Percentiles rank a stretch among this genome's conserved stretches.
These are phyloP conservation scores for Biston betularia DNA, from an alignment of 2,888 invertebrate genomes.

Conservation along the genomic window DNA sequence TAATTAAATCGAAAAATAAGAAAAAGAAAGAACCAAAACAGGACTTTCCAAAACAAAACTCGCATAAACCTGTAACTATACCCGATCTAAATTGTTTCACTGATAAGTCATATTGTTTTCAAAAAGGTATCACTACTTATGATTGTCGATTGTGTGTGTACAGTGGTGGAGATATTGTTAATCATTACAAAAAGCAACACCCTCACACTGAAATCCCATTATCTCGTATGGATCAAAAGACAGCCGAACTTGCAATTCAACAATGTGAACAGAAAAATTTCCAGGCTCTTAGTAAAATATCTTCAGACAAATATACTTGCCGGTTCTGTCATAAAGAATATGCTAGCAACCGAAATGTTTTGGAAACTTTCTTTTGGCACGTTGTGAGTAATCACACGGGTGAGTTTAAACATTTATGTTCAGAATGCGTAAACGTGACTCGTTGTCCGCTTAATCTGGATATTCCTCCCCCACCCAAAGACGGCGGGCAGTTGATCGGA, in stretches of 20 bases:
- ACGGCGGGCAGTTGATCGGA: slow-evolving; percentile 79
- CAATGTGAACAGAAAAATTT: slow-evolving; percentile 80
- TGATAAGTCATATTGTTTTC: slow-evolving; percentile 78
- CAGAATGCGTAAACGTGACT: slow-evolving; percentile 80
- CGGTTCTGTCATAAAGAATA: slow-evolving; percentile 78
- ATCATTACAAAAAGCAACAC: slow-evolving; percentile 89
- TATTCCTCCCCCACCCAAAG: slow-evolving; percentile 76
- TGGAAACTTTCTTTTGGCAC: slow-evolving; percentile 89
- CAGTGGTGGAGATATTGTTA: slow-evolving; percentile 86
- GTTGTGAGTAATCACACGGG: slow-evolving; percentile 91
- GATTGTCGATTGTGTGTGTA: slow-evolving; percentile 88
- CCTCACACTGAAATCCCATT: slow-evolving; percentile 88
- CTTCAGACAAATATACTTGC: slow-evolving; percentile 71
- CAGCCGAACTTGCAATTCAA: slow-evolving; percentile 84
- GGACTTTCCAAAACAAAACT: slow-evolving; percentile 16
- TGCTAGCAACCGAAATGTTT: slow-evolving; percentile 53
- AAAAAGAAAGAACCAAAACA: slow-evolving; percentile 63
- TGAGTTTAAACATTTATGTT: slow-evolving; percentile 90
- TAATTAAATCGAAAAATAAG: slow-evolving; percentile 70
- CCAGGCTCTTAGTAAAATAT: slow-evolving; percentile 64
- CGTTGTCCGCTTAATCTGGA: slow-evolving; percentile 68
- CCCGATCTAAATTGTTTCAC: slow-evolving; percentile 69
- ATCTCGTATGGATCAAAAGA: slow-evolving; percentile 84
- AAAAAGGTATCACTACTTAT: slow-evolving; percentile 67
- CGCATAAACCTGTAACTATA: slow-evolving; percentile 44